These are phyloP conservation scores for Prosopocoilus inquinatus DNA, from an alignment of 2,888 invertebrate genomes.

Conservation along the genomic window DNA sequence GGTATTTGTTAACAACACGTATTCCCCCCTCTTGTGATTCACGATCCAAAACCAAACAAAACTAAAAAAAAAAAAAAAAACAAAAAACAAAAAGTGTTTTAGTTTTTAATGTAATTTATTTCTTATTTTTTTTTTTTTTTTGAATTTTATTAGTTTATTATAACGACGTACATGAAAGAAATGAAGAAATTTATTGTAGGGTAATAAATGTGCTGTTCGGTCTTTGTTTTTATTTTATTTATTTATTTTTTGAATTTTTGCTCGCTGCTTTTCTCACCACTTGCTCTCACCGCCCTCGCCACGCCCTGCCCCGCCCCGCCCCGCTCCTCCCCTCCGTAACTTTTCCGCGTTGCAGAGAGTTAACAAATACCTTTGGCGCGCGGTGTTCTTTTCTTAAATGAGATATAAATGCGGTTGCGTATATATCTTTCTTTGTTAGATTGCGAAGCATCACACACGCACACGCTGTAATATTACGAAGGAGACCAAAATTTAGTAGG, in stretches of 20 bases:
- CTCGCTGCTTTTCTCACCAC: too few species aligned
- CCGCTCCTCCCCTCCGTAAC: too few species aligned
- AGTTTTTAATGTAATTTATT: slow-evolving; percentile 11
- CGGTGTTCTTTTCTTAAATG: too few species aligned
- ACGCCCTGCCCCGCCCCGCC: too few species aligned
- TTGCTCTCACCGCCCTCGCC: too few species aligned
- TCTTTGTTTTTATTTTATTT: slow-evolving; percentile 3
- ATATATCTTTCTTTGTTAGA: not conserved
- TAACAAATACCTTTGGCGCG: slow-evolving; percentile 7
- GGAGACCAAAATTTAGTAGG: not conserved
- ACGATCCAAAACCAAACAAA: too few species aligned
- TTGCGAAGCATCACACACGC: not conserved
- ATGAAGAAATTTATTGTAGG: too few species aligned
- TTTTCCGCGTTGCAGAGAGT: not conserved
- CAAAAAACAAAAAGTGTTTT: too few species aligned
- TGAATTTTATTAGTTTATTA: not conserved
- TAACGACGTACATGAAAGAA: too few species aligned
- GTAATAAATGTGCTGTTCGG: slow-evolving; percentile 5
- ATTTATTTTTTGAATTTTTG: not conserved
- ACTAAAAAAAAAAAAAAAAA: slow-evolving; percentile 5
- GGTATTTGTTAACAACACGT: slow-evolving; percentile 31
- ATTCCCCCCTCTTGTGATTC: slow-evolving; percentile 22
- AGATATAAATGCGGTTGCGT: not conserved
- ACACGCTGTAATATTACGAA: not conserved
- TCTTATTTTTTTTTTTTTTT: too few species aligned